Evolutionary conservation across 1,140 invertebrate genomes (phyloP).

Genomic region (Arion vulgaris): DNA sequence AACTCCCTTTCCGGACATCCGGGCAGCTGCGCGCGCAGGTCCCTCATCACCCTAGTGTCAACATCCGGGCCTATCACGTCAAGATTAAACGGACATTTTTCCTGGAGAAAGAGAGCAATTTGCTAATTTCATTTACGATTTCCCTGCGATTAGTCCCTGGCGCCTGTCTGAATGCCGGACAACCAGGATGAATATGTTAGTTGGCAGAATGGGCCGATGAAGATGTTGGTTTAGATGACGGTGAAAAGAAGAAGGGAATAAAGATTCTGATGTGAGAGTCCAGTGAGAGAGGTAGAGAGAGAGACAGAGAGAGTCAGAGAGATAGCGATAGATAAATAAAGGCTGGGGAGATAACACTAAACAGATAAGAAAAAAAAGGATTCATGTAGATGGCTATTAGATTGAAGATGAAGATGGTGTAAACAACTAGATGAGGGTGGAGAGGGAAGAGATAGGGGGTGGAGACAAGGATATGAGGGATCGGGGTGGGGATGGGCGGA

Average conservation of each 20-base stretch:
- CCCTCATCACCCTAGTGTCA: conserved; percentile 44
- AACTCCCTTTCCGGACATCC: conserved; percentile 33
- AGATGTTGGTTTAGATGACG: not conserved
- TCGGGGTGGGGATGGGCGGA: not conserved
- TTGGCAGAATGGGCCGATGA: not conserved
- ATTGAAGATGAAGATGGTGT: too few species aligned
- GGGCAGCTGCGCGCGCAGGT: conserved; percentile 26
- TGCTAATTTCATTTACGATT: conserved; percentile 61
- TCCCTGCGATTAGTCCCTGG: conserved; percentile 49
- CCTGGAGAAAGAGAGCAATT: conserved; percentile 52
- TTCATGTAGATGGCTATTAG: too few species aligned
- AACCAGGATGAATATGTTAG: conserved; percentile 10
- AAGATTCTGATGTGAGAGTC: not conserved
- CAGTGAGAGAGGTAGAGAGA: conserved; percentile 24
- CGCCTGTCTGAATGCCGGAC: not conserved
- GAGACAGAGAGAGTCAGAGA: too few species aligned
- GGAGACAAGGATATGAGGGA: too few species aligned
- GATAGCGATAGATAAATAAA: too few species aligned
- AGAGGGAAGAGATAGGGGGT: too few species aligned
- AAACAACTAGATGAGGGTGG: too few species aligned
- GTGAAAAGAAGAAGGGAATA: not conserved
- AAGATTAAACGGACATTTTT: conserved; percentile 53
- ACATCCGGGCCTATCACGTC: conserved; percentile 48
- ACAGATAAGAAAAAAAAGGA: too few species aligned
- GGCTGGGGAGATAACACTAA: too few species aligned